phyloP scores from a whole-genome alignment of 2,113 vertebrate genomes.

The Glaucomys volans region DNA sequence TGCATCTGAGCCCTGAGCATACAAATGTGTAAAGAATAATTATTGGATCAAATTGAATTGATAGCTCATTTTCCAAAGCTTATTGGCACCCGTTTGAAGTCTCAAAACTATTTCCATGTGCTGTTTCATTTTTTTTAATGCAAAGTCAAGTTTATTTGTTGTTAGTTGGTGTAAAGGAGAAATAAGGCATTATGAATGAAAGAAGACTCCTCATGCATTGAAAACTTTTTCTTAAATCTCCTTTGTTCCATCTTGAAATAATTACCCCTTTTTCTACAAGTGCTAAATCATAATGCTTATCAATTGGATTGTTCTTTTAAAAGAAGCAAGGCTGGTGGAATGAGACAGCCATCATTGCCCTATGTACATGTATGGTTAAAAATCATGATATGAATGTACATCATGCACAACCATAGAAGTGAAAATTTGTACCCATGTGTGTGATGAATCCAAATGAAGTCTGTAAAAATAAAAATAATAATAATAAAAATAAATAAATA shows the following conservation, averaged over 20 bases:
- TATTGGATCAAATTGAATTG: neutral
- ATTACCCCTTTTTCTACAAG: neutral
- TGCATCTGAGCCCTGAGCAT: neutral
- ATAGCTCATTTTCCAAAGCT: neutral
- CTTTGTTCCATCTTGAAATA: neutral
- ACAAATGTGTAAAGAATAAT: neutral
- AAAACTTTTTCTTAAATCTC: neutral
- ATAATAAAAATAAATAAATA: too few relatives aligned
- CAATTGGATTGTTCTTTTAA: neutral
- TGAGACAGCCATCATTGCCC: too few relatives aligned
- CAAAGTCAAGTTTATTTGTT: slow-evolving; percentile 48
- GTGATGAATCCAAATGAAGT: too few relatives aligned
- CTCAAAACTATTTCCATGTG: neutral
- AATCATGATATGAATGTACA: too few relatives aligned
- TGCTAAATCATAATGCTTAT: neutral
- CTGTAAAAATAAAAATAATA: too few relatives aligned
- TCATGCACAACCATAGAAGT: too few relatives aligned
- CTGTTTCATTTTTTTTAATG: neutral
- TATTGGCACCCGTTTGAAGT: neutral
- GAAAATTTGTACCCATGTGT: too few relatives aligned
- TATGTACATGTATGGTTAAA: too few relatives aligned
- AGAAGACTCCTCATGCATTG: neutral
- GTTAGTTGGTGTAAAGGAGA: neutral
- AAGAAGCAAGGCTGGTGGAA: neutral
- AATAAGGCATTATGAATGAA: neutral